Base-by-base conservation (phyloP, 2,888 invertebrate genomes). In the Aphidoletes aphidimyza region DNA sequence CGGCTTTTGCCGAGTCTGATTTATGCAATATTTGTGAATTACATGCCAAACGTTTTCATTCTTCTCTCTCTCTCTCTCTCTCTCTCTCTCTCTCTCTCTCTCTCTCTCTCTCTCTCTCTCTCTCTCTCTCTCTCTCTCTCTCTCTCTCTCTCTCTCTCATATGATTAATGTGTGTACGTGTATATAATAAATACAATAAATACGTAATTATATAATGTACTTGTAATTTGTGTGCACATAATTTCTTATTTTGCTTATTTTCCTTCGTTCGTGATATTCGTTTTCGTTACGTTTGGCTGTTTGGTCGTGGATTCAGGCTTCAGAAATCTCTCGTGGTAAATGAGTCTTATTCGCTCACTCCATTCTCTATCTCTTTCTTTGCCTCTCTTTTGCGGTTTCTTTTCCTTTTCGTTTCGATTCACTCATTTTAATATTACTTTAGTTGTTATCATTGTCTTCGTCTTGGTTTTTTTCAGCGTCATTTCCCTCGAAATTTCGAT, bases 191-290 rank as follows among this genome's bases (percentile, higher is more conserved):
- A 54, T 54, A 54, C 54, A 54, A 54, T 54, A 54, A 69, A 69
- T 69, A 69, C 34, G 69, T 69, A 69, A 69, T 69, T 69, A 69
- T 69, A 69, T 69, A 69, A 69, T 69, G 69, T 69, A 69, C 69
- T 69, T 69, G 30, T 69, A 69, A 69, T 30, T 69, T 69, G 69
- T 69, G 69, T 69, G 69, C 69, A 69, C 69, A 69, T 69, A 69
- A 69, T 69, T 69, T 69, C 69, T 69, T 69, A 69, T 69, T 69
- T 69, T 69, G 69, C 69, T 69, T 69, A 69, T 69, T 69, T 69
- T 69, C 30, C 30, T 69, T 69, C 30, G 69, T 69, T 69, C 30
- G 34, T 69, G 26, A 69, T 30, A 30, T 69, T 69, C 69, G 34
- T 69, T 42, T 42, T 26, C 30, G 11, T 47, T 30, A 14, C 2